Evolutionary conservation across 2,888 invertebrate species (phyloP).

Genomic region (Euplagia quadripunctaria): DNA sequence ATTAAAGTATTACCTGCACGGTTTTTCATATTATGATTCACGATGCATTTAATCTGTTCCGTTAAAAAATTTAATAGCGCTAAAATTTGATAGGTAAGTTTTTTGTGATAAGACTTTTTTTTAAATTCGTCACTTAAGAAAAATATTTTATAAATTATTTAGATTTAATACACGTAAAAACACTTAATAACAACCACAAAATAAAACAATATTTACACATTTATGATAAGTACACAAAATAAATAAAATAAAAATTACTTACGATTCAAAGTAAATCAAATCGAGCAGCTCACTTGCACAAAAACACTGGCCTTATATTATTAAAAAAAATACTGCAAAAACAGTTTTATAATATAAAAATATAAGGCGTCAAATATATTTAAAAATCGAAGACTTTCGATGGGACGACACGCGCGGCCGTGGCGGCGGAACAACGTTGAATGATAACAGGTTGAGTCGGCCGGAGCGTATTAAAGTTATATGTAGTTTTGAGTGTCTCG

Average conservation of each 20-base stretch:
- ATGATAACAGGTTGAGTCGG: conserved; percentile 67
- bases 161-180: background rate
- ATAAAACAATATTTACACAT: background rate
- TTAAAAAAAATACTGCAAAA: conserved; percentile 13
- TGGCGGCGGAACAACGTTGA: conserved; percentile 62
- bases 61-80: background rate
- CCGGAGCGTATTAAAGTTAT: conserved; percentile 59
- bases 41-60: background rate
- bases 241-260: conserved; percentile 27
- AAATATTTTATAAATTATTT: background rate
- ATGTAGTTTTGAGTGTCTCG: conserved; percentile 35
- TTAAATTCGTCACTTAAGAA: background rate
- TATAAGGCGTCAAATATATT: conserved; percentile 37
- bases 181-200: background rate
- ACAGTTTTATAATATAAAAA: conserved; percentile 9
- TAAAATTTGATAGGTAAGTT: background rate
- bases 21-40: background rate
- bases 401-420: conserved; percentile 60
- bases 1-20: background rate
- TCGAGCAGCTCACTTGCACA: conserved; percentile 37
- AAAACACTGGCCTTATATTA: conserved; percentile 28
- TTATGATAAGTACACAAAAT: background rate
- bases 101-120: background rate
- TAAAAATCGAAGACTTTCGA: conserved; percentile 44
- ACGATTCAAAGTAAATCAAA: conserved; percentile 36